Evolutionary conservation across 2,888 invertebrate genomes (phyloP).

Genomic region (Oscheius sp.): DNA sequence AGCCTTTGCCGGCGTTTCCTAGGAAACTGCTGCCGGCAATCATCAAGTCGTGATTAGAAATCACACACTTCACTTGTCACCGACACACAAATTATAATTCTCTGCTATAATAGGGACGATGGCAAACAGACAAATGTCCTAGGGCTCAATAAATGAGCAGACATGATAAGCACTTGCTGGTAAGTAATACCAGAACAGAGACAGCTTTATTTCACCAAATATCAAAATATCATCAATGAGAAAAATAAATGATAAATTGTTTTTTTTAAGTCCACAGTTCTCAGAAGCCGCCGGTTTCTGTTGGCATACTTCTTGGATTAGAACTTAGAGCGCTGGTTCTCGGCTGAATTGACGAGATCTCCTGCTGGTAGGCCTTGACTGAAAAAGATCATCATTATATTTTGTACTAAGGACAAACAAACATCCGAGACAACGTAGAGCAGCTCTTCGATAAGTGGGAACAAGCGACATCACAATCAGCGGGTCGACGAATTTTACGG

Average conservation of each 20-base stretch:
- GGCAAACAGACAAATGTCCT: no score
- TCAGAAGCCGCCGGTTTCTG: no score
- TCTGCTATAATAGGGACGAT: no score
- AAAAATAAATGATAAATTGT: no score
- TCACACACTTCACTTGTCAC: no score
- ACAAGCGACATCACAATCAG: conserved; percentile 23
- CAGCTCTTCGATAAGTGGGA: conserved; percentile 5
- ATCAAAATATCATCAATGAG: no score
- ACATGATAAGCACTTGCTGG: no score
- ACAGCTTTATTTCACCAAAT: no score
- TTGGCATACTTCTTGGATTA: neutral
- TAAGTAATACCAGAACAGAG: no score
- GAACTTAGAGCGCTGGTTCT: neutral
- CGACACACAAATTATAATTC: no score
- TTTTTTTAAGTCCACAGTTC: no score
- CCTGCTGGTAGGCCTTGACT: neutral
- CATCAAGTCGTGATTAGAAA: neutral
- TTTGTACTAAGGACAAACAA: neutral
- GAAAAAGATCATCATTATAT: neutral
- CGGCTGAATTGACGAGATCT: neutral
- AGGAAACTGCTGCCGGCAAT: conserved; percentile 17
- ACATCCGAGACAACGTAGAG: neutral
- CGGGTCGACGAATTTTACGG: conserved; percentile 17
- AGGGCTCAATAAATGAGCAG: no score
- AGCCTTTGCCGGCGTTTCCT: conserved; percentile 3